A percentile compares a stretch with the other conserved stretches of the same genome.
Conservation (phyloP, 2,888 invertebrate species). For the Drosophila prolongata region DNA sequence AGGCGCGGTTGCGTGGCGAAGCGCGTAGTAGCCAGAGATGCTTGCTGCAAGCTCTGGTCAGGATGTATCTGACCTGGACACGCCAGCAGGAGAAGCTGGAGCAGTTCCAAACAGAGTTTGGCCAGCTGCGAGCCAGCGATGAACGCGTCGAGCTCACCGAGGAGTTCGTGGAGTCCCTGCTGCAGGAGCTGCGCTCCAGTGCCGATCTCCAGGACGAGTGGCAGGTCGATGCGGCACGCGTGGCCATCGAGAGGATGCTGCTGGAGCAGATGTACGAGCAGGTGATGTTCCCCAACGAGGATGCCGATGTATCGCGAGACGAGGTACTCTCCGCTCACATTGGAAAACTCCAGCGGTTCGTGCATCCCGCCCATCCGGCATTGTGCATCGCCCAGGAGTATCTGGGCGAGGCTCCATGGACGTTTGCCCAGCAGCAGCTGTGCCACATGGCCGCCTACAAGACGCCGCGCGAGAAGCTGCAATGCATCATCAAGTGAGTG, state of each 20-base stretch:
- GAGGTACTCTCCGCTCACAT: constrained; percentile 96
- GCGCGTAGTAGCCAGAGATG: constrained; percentile 90
- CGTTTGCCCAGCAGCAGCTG: constrained; percentile 96
- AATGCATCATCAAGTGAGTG: constrained; percentile 83
- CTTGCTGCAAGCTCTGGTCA: constrained; percentile 90
- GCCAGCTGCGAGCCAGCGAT: constrained; percentile 91
- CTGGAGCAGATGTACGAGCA: constrained; percentile 96
- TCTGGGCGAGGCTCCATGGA: constrained; percentile 97
- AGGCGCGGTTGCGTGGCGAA: constrained; percentile 88
- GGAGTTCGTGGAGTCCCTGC: constrained; percentile 90
- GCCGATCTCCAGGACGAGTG: constrained; percentile 85
- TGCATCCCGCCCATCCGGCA: constrained; percentile 92
- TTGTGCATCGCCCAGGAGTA: constrained; percentile 92
- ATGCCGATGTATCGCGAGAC: constrained; percentile 96
- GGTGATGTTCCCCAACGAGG: constrained; percentile 98
- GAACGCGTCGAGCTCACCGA: constrained; percentile 96
- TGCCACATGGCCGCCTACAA: constrained; percentile 95
- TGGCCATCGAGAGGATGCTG: constrained; percentile 95
- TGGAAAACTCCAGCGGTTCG: constrained; percentile 89
- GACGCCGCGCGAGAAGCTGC: constrained; percentile 93
- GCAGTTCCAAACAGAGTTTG: constrained; percentile 92
- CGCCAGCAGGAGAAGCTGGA: constrained; percentile 90
- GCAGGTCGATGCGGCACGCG: constrained; percentile 90
- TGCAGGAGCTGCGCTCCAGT: constrained; percentile 89
- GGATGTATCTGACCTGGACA: constrained; percentile 92